Conservation (phyloP, 2,888 invertebrate species). For the Agapostemon virescens region DNA sequence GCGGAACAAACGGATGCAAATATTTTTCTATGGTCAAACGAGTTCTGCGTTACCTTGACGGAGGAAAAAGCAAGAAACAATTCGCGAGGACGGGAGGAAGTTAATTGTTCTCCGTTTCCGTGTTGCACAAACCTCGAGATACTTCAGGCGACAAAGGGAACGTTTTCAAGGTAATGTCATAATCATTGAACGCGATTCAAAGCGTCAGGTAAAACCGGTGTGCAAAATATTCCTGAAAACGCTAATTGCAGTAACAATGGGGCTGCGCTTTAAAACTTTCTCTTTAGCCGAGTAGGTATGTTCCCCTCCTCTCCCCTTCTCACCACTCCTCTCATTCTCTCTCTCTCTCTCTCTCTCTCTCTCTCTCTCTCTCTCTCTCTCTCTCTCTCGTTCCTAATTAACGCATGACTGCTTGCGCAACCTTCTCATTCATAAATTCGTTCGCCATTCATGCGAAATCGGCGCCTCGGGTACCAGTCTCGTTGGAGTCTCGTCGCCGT, state of each 20-base stretch:
- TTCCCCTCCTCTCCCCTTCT: no score
- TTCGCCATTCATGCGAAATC: slow-evolving; percentile 46
- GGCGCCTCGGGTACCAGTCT: slow-evolving; percentile 6
- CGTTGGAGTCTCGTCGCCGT: slow-evolving; percentile 10
- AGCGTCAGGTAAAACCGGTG: not conserved
- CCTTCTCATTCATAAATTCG: slow-evolving; percentile 55
- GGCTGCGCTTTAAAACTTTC: slow-evolving; percentile 47
- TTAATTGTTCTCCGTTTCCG: slow-evolving; percentile 16
- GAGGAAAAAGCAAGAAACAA: not conserved
- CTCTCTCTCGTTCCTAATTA: slow-evolving; percentile 46
- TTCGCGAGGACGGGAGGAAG: not conserved
- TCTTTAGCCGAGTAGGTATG: slow-evolving; percentile 24
- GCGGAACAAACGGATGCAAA: not conserved
- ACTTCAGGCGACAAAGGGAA: slow-evolving; percentile 24
- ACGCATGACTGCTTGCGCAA: slow-evolving; percentile 33
- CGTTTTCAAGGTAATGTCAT: slow-evolving; percentile 20
- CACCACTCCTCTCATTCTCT: not conserved
- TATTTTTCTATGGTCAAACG: not conserved
- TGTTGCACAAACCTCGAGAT: slow-evolving; percentile 12
- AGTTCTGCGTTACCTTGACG: not conserved
- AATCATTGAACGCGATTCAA: slow-evolving; percentile 11
- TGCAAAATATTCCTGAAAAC: slow-evolving; percentile 1
- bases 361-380: not conserved
- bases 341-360: not conserved
- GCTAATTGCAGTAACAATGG: slow-evolving; percentile 52